Conservation (phyloP, 2,888 invertebrate genomes). For the Drosophila nr. medialis region DNA sequence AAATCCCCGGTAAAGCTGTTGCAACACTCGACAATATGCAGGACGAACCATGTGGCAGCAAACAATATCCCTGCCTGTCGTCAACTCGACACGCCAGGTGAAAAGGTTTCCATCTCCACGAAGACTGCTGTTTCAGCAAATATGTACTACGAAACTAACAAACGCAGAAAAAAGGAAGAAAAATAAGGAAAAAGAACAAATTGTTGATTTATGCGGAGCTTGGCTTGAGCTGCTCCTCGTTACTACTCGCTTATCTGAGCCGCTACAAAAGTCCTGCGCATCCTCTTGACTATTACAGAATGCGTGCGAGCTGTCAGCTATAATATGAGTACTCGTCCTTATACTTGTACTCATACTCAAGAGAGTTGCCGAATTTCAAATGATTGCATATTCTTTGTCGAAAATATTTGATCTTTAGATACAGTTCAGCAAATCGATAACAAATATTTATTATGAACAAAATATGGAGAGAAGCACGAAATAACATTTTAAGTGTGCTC, state of each 20-base stretch:
- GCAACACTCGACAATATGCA: conserved; percentile 50
- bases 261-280: not conserved
- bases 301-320: conserved; percentile 39
- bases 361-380: conserved; percentile 20
- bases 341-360: not conserved
- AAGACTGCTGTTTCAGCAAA: conserved; percentile 28
- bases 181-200: conserved; percentile 3
- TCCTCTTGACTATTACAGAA: conserved; percentile 12
- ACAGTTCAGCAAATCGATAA: conserved; percentile 23
- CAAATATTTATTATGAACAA: conserved; percentile 18
- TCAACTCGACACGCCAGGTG: conserved; percentile 8
- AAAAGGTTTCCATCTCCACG: conserved; percentile 10
- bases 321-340: conserved; percentile 1
- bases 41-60: conserved; percentile 20
- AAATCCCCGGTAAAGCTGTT: conserved; percentile 59
- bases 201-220: conserved; percentile 25
- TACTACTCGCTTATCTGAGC: conserved; percentile 8
- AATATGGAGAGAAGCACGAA: not conserved
- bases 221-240: not conserved
- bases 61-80: conserved; percentile 17
- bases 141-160: conserved; percentile 30
- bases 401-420: conserved; percentile 17
- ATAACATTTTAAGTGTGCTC: not conserved
- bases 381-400: conserved; percentile 18
- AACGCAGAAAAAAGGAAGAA: not conserved